Base-by-base conservation (phyloP, 1,140 invertebrate genomes). In the Drosophila dunni region DNA sequence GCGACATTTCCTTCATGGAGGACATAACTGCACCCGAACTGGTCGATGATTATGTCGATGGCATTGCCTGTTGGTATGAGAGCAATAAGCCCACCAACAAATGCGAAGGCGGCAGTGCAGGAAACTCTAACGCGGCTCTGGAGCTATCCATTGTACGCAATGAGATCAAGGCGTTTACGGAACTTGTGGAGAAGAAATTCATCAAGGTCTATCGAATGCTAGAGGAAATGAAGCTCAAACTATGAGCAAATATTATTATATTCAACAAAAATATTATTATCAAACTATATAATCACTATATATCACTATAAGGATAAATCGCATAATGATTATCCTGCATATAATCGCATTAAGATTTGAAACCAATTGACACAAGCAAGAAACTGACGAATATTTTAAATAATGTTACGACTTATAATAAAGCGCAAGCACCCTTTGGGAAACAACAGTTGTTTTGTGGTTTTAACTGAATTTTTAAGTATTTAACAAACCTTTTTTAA, bases 61-160 rank as follows among this genome's bases (percentile, higher is more conserved):
- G 91, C 36, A 78, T 92, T 50, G 91, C 91, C 54, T 92, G 91
- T 53, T 92, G 91, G 91, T 91, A 91, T 50, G 90, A 91, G 60
- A 91, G 80, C 65, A 85, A 86, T 36, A 91, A 86, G 51, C 51
- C 40, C 10, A 79, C 90, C 0, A 91, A 91, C 56, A 90, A 91
- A 29, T 92, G 91, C 66, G 88, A 91, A 10, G 68, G 70, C 11
- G 33, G 36, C 1, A 9, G 20, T 4, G 10, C 56, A 2, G 69
- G 71, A 1, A 58, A 44, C 34, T 78, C 90, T 7, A 84, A 91
- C 7, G 81, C 91, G 5, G 91, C 91, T 29, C 42, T 92, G 51
- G 91, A 92, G 20, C 60, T 92, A 4, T 90, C 91, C 8, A 76
- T 92, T 11, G 91, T 92, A 11, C 79, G 91, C 5, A 92, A 92